phyloP scores from a whole-genome alignment of 2,113 vertebrate species.

The Zosterops borbonicus region DNA sequence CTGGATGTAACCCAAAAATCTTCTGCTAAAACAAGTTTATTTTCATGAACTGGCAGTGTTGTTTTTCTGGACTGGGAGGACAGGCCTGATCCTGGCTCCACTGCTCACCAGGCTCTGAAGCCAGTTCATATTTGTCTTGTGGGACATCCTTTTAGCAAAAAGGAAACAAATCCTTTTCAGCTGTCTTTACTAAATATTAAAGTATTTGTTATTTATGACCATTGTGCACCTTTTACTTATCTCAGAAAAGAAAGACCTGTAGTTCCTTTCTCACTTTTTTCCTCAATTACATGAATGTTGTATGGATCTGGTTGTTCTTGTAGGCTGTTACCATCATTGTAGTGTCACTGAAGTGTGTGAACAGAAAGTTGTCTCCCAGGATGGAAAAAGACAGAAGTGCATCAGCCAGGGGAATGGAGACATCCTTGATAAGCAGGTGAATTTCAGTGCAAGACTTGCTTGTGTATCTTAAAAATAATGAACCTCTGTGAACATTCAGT shows the following conservation, averaged over 20 bases:
- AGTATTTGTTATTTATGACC: background rate
- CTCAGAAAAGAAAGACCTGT: background rate
- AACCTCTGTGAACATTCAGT: background rate
- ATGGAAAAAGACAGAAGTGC: background rate
- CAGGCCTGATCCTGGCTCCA: background rate
- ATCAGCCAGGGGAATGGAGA: background rate
- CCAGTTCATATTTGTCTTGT: background rate
- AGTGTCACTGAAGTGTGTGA: background rate
- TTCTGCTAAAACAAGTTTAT: slow-evolving; percentile 10
- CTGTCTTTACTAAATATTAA: background rate
- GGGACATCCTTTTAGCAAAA: background rate
- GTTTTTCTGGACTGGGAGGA: background rate
- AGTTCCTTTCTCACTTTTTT: background rate
- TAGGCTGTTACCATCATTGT: accelerated
- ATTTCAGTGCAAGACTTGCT: background rate
- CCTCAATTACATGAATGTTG: background rate
- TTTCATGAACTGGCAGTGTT: background rate
- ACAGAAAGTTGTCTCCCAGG: background rate
- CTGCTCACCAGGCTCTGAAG: background rate
- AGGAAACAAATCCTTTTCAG: background rate
- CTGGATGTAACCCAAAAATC: slow-evolving; percentile 20
- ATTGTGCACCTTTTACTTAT: background rate
- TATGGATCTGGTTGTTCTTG: background rate
- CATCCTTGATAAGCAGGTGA: background rate
- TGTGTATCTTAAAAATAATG: background rate